Evolutionary conservation across 2,888 invertebrate genomes (phyloP).

Genomic region (Encarsia formosa): DNA sequence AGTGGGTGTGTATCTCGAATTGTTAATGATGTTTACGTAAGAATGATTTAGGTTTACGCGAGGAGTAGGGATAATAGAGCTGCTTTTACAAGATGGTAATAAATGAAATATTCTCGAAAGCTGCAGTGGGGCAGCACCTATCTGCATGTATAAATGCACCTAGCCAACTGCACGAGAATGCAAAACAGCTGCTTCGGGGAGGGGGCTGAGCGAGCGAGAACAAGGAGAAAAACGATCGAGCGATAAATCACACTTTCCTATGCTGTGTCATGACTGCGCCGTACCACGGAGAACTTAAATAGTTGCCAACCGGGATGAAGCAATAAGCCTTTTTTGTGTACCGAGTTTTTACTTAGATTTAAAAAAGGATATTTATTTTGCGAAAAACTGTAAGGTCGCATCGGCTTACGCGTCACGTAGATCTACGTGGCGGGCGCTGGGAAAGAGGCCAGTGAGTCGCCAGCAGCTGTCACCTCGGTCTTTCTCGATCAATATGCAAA

Average conservation of each 20-base stretch:
- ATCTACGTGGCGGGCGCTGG: not conserved
- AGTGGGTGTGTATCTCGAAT: not conserved
- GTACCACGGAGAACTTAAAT: no score
- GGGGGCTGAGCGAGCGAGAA: slow-evolving; percentile 4
- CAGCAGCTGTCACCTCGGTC: not conserved
- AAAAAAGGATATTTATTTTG: no score
- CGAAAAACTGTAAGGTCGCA: no score
- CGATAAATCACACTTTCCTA: slow-evolving; percentile 24
- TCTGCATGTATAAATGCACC: slow-evolving; percentile 7
- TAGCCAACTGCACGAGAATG: not conserved
- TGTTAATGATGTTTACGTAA: not conserved
- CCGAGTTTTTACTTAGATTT: no score
- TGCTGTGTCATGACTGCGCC: no score
- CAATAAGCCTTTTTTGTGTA: not conserved
- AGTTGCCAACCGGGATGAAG: no score
- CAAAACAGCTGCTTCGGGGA: no score
- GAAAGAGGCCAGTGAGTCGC: not conserved
- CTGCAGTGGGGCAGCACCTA: not conserved
- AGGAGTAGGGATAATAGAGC: slow-evolving; percentile 7
- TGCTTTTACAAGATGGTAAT: slow-evolving; percentile 17
- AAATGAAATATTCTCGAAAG: slow-evolving; percentile 17
- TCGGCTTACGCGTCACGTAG: no score
- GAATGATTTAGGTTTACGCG: slow-evolving; percentile 2
- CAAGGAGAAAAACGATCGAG: slow-evolving; percentile 21
- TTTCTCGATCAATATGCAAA: slow-evolving; percentile 51